These are phyloP conservation scores for Scarus forsteni DNA, from an alignment of 2,797 vertebrate species.

Conservation along the genomic window DNA sequence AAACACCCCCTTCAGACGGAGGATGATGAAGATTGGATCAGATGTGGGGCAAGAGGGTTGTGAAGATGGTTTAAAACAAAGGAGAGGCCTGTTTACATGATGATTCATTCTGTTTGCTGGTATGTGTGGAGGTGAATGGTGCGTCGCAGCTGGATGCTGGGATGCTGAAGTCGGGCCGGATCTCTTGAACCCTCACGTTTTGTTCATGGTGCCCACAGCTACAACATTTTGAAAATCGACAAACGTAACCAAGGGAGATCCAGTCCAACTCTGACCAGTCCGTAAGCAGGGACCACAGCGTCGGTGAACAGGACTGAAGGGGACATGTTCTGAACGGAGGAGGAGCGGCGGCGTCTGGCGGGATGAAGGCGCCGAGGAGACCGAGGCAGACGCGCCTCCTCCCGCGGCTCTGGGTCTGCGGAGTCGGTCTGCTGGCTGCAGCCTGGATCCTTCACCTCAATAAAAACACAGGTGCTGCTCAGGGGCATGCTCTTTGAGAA, in stretches of 20 bases:
- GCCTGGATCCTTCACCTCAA: constrained; percentile 68
- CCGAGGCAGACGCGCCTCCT: constrained; percentile 78
- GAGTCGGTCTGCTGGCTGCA: constrained; percentile 73
- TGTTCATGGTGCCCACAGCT: constrained; percentile 40
- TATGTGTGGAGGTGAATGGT: constrained; percentile 33
- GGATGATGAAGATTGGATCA: constrained; percentile 16
- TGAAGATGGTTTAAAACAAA: neutral
- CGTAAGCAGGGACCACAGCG: constrained; percentile 8
- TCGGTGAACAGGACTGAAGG: neutral
- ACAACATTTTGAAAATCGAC: constrained; percentile 5
- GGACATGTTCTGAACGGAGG: constrained; percentile 78
- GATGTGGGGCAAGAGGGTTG: constrained; percentile 22
- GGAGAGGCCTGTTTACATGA: neutral
- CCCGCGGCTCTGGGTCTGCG: constrained; percentile 77
- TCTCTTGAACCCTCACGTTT: neutral
- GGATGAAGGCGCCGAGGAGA: constrained; percentile 81
- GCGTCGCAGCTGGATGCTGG: constrained; percentile 39
- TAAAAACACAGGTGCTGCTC: constrained; percentile 77
- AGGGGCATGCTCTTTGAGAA: neutral
- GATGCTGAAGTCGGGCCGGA: constrained; percentile 46
- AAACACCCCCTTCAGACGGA: constrained; percentile 51
- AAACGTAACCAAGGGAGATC: constrained; percentile 7
- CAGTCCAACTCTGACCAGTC: constrained; percentile 16
- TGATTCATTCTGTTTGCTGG: constrained; percentile 15
- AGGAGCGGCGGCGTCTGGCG: constrained; percentile 48